Evolutionary conservation across 2,888 invertebrate species (phyloP).

Genomic region (Cosmorhoe ocellata): DNA sequence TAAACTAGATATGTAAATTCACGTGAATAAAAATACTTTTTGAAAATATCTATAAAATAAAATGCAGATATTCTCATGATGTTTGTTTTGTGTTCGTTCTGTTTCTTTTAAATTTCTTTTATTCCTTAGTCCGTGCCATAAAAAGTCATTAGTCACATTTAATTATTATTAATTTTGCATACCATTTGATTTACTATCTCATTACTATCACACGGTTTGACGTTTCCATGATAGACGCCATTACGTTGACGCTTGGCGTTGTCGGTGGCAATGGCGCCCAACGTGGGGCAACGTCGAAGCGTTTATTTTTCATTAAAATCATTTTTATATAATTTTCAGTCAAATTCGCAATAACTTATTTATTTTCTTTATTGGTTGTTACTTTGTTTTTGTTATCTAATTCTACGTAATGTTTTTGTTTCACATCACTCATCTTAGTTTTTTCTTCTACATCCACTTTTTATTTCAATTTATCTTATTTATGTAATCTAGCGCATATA

Average conservation of each 20-base stretch:
- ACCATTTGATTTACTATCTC: conserved; percentile 17
- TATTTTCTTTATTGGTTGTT: conserved; percentile 69
- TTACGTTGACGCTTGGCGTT: too few species aligned
- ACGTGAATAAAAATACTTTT: conserved; percentile 20
- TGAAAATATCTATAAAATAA: conserved; percentile 20
- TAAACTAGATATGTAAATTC: conserved; percentile 29
- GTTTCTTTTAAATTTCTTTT: conserved; percentile 22
- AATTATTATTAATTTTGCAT: conserved; percentile 26
- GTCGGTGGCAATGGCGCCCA: too few species aligned
- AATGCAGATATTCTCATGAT: conserved; percentile 20
- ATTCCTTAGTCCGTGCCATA: conserved; percentile 48
- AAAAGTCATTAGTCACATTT: conserved; percentile 44
- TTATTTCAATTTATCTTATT: conserved; percentile 53
- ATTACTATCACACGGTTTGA: conserved; percentile 33
- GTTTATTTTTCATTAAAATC: conserved; percentile 22
- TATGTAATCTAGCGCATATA: conserved; percentile 73
- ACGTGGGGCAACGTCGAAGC: too few species aligned
- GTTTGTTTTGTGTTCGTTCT: conserved; percentile 23
- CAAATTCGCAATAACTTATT: conserved; percentile 39
- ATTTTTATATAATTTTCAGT: conserved; percentile 33
- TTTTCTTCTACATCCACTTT: conserved; percentile 43
- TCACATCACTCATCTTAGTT: conserved; percentile 52
- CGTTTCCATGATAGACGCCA: too few species aligned
- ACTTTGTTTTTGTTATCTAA: conserved; percentile 77
- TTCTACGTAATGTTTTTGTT: conserved; percentile 71